A percentile compares a stretch with the other conserved stretches of the same genome.
Evolutionary conservation across 2,888 invertebrate genomes (phyloP).

Genomic region (Phyllotreta cruciferae): DNA sequence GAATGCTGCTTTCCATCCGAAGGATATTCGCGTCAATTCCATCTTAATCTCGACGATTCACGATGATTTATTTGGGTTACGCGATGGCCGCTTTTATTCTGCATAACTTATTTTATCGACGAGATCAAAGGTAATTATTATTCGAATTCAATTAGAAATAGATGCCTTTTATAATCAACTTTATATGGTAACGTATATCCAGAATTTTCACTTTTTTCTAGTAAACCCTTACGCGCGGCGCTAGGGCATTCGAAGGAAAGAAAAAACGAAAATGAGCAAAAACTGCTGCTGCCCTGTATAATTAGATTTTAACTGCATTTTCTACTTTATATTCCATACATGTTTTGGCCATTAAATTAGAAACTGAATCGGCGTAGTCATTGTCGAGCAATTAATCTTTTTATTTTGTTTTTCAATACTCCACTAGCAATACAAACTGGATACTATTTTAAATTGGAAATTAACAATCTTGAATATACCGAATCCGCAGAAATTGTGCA

Average conservation of each 20-base stretch:
- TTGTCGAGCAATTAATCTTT: conserved; percentile 20
- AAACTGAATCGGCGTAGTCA: conserved; percentile 23
- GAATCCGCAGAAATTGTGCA: conserved; percentile 1
- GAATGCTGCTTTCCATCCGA: not conserved
- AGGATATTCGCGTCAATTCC: no score
- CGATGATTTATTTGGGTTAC: no score
- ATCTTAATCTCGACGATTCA: no score
- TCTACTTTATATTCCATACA: conserved; percentile 20
- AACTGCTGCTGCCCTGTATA: conserved; percentile 2
- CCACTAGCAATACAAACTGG: not conserved
- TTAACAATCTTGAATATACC: not conserved
- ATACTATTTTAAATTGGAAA: conserved; percentile 17
- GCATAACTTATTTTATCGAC: no score
- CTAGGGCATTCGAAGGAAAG: not conserved
- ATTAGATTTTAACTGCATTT: conserved; percentile 10
- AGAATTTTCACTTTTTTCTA: no score
- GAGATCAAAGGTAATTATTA: no score
- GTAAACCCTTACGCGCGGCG: no score
- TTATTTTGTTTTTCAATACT: conserved; percentile 19
- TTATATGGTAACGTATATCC: no score
- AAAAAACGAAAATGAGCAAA: conserved; percentile 7
- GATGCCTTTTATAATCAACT: no score
- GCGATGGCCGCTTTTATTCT: no score
- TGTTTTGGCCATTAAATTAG: conserved; percentile 23
- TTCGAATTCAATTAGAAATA: no score